Percentiles rank a stretch among this genome's conserved stretches.
Evolutionary conservation across 2,888 invertebrate species (phyloP).

Genomic region (Lissocephala sabroskyi): DNA sequence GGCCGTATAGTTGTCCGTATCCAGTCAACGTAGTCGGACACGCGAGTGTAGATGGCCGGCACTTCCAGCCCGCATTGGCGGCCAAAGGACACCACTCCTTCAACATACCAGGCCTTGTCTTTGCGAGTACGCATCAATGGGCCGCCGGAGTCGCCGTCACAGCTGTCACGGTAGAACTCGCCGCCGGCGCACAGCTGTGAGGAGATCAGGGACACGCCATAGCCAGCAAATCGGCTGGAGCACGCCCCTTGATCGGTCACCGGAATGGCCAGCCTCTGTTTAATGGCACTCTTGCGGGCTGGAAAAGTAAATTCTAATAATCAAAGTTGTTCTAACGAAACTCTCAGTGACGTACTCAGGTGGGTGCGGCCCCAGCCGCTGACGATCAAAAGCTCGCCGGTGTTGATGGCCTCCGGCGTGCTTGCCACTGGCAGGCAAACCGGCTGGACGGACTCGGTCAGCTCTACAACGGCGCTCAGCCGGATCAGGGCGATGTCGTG

Average conservation of each 20-base stretch:
- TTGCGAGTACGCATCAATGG: conserved; percentile 74
- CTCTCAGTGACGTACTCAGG: conserved; percentile 30
- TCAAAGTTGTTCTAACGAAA: background rate
- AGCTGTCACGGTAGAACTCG: conserved; percentile 74
- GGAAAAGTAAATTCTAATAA: background rate
- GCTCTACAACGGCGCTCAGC: conserved; percentile 74
- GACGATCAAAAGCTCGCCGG: conserved; percentile 72
- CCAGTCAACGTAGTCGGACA: conserved; percentile 79
- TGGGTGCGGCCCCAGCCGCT: conserved; percentile 80
- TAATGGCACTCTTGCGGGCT: conserved; percentile 65
- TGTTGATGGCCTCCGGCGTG: conserved; percentile 64
- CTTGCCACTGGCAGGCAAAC: conserved; percentile 75
- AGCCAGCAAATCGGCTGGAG: conserved; percentile 51
- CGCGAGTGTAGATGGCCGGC: conserved; percentile 81
- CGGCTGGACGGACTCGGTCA: conserved; percentile 75
- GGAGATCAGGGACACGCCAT: conserved; percentile 38
- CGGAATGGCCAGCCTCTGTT: conserved; percentile 73
- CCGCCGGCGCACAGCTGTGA: conserved; percentile 72
- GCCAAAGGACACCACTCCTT: conserved; percentile 75
- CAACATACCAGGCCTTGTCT: conserved; percentile 61
- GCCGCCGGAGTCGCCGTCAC: conserved; percentile 79
- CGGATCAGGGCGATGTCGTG: conserved; percentile 83
- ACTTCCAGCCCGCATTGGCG: conserved; percentile 73
- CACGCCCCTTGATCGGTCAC: conserved; percentile 73
- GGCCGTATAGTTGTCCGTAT: conserved; percentile 74